Base-by-base conservation (phyloP, 2,888 invertebrate species). In the Lumbricus terrestris region DNA sequence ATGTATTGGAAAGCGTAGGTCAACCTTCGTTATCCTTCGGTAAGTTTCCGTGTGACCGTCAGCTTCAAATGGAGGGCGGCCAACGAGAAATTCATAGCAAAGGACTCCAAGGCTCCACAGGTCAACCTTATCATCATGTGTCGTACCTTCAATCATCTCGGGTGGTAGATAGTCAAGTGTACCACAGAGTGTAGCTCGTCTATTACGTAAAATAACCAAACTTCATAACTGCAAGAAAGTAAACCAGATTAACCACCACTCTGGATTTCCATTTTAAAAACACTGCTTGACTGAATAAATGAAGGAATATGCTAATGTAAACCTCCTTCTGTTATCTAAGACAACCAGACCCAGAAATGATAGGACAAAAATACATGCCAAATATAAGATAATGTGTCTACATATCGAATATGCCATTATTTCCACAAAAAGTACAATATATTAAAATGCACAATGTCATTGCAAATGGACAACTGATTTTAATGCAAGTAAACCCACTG, bases 71-170 rank as follows among this genome's bases (percentile, higher is more conserved):
- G 99, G 99, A 16, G 99, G 98, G 92, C 96, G 96, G 0, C 99
- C 99, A 1, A 97, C 97, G 42, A 99, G 95, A 93, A 98, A 96
- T 95, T 99, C 99, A 93, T 97, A 99, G 94, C 98, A 98, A 0
- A 99, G 95, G 0, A 99, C 97, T 23, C 99, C 99, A 35, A 99
- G 96, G 94, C 98, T 97, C 99, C 99, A 99, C 40, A 98, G 96
- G 95, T 99, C 99, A 3, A 95, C 95, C 69, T 93, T 97, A 93
- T 98, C 97, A 93, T 97, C 97, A 94, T 99, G 98, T 0, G 97
- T 96, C 93, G 97, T 96, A 0, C 97, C 97, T 93, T 96, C 96
- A 13, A 98, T 96, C 99, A 99, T 99, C 96, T 99, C 99, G 0
- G 99, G 99, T 20, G 98, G 97, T 89, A 99, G 96, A 95, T 99